phyloP scores from a whole-genome alignment of 2,113 vertebrate genomes.

The Atractosteus spatula region DNA sequence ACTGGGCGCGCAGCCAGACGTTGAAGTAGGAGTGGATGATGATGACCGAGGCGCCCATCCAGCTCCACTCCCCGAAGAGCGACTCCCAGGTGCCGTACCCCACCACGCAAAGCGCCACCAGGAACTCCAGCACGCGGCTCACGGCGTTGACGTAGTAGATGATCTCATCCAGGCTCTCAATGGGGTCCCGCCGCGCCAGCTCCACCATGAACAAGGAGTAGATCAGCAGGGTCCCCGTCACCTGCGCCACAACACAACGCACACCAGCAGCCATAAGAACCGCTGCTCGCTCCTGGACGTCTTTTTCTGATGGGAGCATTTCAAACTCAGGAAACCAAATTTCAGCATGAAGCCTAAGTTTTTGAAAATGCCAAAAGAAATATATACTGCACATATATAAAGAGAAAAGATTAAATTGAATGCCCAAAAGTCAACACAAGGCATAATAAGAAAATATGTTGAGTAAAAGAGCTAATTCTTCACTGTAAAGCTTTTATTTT shows the following conservation, averaged over 20 bases:
- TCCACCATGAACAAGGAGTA: slow-evolving; percentile 80
- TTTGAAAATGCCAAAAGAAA: too few relatives aligned
- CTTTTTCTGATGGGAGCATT: too few relatives aligned
- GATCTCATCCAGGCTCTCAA: slow-evolving; percentile 78
- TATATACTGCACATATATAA: too few relatives aligned
- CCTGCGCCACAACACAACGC: slow-evolving; percentile 47
- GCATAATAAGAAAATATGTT: too few relatives aligned
- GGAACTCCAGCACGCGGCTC: slow-evolving; percentile 80
- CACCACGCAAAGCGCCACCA: slow-evolving; percentile 81
- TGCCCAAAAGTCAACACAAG: too few relatives aligned
- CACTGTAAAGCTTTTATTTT: too few relatives aligned
- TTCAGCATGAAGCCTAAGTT: too few relatives aligned
- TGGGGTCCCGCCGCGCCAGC: slow-evolving; percentile 60
- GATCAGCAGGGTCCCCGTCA: slow-evolving; percentile 78
- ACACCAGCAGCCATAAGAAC: background rate
- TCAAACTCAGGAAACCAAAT: too few relatives aligned
- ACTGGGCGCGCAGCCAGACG: slow-evolving; percentile 79
- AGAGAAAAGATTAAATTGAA: too few relatives aligned
- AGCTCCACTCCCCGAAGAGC: slow-evolving; percentile 82
- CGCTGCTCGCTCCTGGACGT: too few relatives aligned
- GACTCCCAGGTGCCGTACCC: slow-evolving; percentile 81
- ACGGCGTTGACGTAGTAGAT: slow-evolving; percentile 77
- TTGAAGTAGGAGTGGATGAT: slow-evolving; percentile 86
- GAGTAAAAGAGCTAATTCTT: too few relatives aligned
- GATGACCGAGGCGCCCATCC: slow-evolving; percentile 81